A percentile compares a stretch with the other conserved stretches of the same genome.
These are phyloP conservation scores for Pimephales promelas DNA, from an alignment of 2,113 vertebrate genomes.

Conservation along the genomic window DNA sequence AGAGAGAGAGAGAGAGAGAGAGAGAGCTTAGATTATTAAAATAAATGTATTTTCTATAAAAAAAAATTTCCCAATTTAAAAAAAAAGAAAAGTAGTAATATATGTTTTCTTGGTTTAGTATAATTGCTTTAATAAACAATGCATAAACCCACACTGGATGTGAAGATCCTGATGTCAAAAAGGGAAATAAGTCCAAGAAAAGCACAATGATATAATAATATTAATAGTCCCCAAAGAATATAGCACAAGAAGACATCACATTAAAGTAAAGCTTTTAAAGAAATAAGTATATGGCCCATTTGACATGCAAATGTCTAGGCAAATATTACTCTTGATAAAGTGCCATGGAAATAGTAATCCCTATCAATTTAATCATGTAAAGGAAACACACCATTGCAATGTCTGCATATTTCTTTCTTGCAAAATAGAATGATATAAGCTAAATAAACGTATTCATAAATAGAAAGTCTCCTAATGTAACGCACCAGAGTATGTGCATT, in stretches of 20 bases:
- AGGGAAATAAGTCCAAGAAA: background rate
- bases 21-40: background rate
- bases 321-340: conserved; percentile 46
- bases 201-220: no score
- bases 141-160: background rate
- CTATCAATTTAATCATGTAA: background rate
- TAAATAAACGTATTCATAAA: background rate
- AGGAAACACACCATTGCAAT: background rate
- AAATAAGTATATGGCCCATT: no score
- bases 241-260: background rate
- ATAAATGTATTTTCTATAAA: background rate
- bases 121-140: background rate
- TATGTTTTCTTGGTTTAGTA: background rate
- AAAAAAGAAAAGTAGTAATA: no score
- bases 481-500: background rate
- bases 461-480: background rate
- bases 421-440: background rate
- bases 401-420: background rate
- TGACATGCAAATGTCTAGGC: conserved; percentile 44
- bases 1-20: no score
- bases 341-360: background rate
- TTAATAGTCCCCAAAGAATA: background rate
- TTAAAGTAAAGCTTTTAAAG: no score
- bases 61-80: background rate
- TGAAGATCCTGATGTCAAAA: background rate